Base-by-base conservation (phyloP, 2,113 vertebrate species). In the Neotragus pygmaeus region DNA sequence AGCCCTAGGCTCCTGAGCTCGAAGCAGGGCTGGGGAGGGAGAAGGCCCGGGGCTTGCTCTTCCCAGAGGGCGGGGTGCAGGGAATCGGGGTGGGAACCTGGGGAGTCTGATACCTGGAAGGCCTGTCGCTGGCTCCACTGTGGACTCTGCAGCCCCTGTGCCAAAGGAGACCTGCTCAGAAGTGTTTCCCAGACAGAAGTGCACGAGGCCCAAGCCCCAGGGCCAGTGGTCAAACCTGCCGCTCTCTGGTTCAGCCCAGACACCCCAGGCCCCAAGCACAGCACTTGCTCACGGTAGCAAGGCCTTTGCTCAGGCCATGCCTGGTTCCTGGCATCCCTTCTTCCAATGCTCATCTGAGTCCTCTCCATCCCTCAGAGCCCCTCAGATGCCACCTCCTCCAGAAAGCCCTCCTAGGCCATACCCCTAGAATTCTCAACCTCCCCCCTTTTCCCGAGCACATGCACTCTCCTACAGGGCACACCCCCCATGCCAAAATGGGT, bases 31-130 rank as follows among this genome's bases (percentile, higher is more conserved):
- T 30, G 28, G 28, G 8, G 14, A 27, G 28, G 53, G 36, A 62
- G 45, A 77, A 60, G 57, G 14, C 36, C 33, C 51, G 6, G 88
- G 55, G 45, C 30, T 86, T 28, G 25, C 64, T n/a, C 25, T 83
- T 57, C 77, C 57, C 87, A 78, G 33, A 88, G 64, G 39, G 51
- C n/a, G 15, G 33, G 23, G 60, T 33, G 2, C 3, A 27, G 36
- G 43, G 27, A 66, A 36, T 12, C 47, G 8, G 25, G 60, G 7
- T 28, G 1, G 1, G 28, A 55, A 30, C 6, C 45, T 6, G 7
- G 7, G 8, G 25, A 25, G 19, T 16, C 78, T 25, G 27, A 80
- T 97, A 98, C 98, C 96, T 98, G 98, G 60, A 60, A 88, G 82
- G 39, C 45, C 21, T 7, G 89, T 94, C 77, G 3, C 49, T 17